phyloP scores from a whole-genome alignment of 2,797 vertebrate species.

The Aldrovandia affinis region DNA sequence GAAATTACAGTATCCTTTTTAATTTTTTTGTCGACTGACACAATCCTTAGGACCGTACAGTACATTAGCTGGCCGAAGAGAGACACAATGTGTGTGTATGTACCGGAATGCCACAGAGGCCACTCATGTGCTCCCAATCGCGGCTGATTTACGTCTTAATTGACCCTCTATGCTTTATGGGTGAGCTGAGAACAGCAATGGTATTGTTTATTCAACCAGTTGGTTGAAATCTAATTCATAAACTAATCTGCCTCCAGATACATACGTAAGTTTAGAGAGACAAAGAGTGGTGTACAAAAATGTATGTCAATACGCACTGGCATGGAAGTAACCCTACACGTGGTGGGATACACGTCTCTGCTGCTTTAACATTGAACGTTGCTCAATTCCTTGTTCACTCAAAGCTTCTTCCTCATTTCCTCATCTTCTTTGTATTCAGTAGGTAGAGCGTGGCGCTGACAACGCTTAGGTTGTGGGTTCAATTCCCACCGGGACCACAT shows the following conservation, averaged over 20 bases:
- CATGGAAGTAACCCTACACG: neutral
- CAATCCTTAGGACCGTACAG: neutral
- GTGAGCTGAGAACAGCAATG: conserved; percentile 1
- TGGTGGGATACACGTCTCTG: neutral
- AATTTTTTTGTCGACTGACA: neutral
- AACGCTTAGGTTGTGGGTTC: too few relatives aligned
- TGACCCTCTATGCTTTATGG: conserved; percentile 19
- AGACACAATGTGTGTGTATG: conserved; percentile 7
- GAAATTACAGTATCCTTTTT: neutral
- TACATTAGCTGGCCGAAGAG: neutral
- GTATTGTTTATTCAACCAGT: conserved; percentile 12
- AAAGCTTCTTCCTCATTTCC: neutral
- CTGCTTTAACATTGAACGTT: neutral
- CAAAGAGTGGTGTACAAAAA: neutral
- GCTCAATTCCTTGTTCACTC: neutral
- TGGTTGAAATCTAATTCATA: conserved; percentile 12
- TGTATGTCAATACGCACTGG: neutral
- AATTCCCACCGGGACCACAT: too few relatives aligned
- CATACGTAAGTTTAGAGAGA: conserved; percentile 3
- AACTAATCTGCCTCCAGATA: neutral
- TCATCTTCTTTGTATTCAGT: too few relatives aligned
- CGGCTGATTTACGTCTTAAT: neutral
- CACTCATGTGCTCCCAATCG: conserved; percentile 16
- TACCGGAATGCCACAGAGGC: conserved; percentile 1
- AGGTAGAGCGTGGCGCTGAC: too few relatives aligned